A percentile compares a stretch with the other conserved stretches of the same genome.
Evolutionary conservation across 2,888 invertebrate genomes (phyloP).

Genomic region (Crocallis elinguaria): DNA sequence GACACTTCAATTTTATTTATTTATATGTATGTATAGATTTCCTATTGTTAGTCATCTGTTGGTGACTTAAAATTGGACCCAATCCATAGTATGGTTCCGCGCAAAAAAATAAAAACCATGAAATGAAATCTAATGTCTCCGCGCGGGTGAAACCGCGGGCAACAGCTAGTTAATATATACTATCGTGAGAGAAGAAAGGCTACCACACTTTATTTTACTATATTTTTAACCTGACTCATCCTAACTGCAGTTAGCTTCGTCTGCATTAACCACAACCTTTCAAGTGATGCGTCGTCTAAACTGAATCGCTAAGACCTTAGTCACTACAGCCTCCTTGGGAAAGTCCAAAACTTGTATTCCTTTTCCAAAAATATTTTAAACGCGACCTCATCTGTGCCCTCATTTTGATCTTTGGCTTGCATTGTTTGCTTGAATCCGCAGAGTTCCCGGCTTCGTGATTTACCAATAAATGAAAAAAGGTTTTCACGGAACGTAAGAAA

Average conservation of each 20-base stretch:
- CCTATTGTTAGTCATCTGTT: not conserved
- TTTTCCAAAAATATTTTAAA: conserved; percentile 21
- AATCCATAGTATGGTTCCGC: not conserved
- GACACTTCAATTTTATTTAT: no score
- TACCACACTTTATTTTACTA: not conserved
- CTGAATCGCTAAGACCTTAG: conserved; percentile 14
- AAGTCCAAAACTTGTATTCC: conserved; percentile 24
- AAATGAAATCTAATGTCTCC: no score
- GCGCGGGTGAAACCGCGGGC: no score
- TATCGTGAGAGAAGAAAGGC: no score
- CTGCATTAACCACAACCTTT: conserved; percentile 17
- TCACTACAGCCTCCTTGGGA: conserved; percentile 25
- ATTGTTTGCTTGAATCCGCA: conserved; percentile 17
- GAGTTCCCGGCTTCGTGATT: conserved; percentile 7
- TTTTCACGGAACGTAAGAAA: conserved; percentile 11
- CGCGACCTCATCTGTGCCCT: conserved; percentile 11
- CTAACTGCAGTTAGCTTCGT: conserved; percentile 9
- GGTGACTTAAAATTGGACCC: no score
- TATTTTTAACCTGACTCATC: conserved; percentile 10
- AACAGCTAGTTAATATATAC: no score
- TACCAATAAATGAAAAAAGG: conserved; percentile 18
- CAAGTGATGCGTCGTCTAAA: conserved; percentile 18
- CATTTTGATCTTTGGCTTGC: conserved; percentile 8
- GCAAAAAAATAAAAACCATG: no score
- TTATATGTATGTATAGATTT: no score